phyloP scores from a whole-genome alignment of 1,140 invertebrate genomes.

The Diuraphis noxia region DNA sequence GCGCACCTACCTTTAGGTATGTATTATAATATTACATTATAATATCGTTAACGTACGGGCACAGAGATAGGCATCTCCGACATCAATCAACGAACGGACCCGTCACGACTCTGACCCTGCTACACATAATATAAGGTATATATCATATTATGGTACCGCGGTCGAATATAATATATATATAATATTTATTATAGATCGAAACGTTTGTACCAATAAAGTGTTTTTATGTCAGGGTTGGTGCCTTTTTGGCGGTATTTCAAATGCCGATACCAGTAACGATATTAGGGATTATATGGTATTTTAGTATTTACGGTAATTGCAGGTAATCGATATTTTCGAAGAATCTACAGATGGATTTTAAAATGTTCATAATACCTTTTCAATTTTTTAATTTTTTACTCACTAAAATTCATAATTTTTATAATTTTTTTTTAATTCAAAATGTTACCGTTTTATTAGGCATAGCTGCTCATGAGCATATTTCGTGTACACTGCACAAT shows the following conservation, averaged over 20 bases:
- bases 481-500: too few relatives aligned
- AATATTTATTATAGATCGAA: too few relatives aligned
- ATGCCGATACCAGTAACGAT: too few relatives aligned
- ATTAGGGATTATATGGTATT: too few relatives aligned
- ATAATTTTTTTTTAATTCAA: too few relatives aligned
- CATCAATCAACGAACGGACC: constrained; percentile 43
- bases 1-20: neutral
- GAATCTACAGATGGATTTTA: too few relatives aligned
- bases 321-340: neutral
- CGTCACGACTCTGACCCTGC: constrained; percentile 24
- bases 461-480: too few relatives aligned
- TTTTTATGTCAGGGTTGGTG: neutral
- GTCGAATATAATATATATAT: neutral
- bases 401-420: too few relatives aligned
- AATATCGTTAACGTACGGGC: neutral
- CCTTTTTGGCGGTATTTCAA: neutral
- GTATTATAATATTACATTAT: neutral
- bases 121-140: neutral
- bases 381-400: too few relatives aligned
- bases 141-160: neutral
- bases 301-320: too few relatives aligned
- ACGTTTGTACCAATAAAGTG: neutral
- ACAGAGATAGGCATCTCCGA: constrained; percentile 40
- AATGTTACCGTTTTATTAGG: too few relatives aligned
- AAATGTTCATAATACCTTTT: too few relatives aligned